Evolutionary conservation across 2,797 vertebrate species (phyloP).

Genomic region (Anguilla obscura): DNA sequence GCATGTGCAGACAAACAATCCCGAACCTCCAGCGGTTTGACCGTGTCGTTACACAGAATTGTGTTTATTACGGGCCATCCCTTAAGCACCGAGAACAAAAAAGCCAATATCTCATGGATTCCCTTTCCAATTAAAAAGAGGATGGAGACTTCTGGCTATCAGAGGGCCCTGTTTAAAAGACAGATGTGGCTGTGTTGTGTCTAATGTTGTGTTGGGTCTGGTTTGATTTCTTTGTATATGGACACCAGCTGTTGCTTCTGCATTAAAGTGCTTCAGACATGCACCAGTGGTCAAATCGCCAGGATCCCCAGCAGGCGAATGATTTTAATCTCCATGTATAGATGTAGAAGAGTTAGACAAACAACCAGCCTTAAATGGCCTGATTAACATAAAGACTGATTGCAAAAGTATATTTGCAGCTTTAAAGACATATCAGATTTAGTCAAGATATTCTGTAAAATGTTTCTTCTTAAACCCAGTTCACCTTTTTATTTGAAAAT

Average conservation of each 20-base stretch:
- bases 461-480: neutral
- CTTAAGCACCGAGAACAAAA: neutral
- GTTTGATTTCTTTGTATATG: neutral
- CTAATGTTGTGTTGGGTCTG: neutral
- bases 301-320: neutral
- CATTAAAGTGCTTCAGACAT: neutral
- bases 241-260: neutral
- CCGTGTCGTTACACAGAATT: neutral
- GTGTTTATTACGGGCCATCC: neutral
- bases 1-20: neutral
- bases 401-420: neutral
- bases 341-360: neutral
- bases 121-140: neutral
- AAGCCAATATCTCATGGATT: neutral
- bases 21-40: neutral
- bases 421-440: constrained; percentile 10
- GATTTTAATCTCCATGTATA: neutral
- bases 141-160: neutral
- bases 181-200: neutral
- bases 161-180: neutral
- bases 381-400: neutral
- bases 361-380: neutral
- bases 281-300: neutral
- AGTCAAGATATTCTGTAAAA: neutral
- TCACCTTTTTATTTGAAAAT: neutral